Conservation (phyloP, 2,888 invertebrate genomes). For the Dorcus hopei region DNA sequence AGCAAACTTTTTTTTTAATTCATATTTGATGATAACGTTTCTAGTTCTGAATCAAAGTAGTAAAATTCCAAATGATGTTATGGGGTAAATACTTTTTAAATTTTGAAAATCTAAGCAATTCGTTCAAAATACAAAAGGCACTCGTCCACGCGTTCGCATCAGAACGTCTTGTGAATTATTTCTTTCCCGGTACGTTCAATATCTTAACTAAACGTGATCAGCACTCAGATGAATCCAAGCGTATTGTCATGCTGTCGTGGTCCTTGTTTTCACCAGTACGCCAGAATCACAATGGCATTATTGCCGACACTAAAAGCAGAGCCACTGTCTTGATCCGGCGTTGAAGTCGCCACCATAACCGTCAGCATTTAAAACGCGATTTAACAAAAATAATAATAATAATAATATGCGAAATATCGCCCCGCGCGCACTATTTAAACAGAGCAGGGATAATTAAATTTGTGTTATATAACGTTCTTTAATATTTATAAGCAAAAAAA, state of each 20-base stretch:
- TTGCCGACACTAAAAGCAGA: constrained; percentile 3
- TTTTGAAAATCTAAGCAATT: no score
- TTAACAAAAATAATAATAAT: background rate
- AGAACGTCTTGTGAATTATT: no score
- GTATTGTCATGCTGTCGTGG: constrained; percentile 48
- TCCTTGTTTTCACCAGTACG: constrained; percentile 33
- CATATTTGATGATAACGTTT: no score
- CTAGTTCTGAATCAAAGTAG: no score
- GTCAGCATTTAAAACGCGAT: background rate
- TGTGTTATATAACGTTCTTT: background rate
- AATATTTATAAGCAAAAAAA: background rate
- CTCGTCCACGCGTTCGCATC: no score
- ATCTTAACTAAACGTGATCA: constrained; percentile 28
- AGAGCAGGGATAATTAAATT: background rate
- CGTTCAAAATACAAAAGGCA: no score
- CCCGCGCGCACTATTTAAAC: background rate
- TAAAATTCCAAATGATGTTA: no score
- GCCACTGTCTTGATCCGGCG: background rate
- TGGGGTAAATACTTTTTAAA: no score
- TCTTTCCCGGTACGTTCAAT: background rate
- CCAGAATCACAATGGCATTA: constrained; percentile 45
- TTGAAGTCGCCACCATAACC: background rate
- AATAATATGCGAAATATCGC: background rate
- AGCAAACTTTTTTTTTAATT: no score
- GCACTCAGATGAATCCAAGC: constrained; percentile 43